Conservation (phyloP, 2,797 vertebrate genomes). For the Phyllotis vaccarum region DNA sequence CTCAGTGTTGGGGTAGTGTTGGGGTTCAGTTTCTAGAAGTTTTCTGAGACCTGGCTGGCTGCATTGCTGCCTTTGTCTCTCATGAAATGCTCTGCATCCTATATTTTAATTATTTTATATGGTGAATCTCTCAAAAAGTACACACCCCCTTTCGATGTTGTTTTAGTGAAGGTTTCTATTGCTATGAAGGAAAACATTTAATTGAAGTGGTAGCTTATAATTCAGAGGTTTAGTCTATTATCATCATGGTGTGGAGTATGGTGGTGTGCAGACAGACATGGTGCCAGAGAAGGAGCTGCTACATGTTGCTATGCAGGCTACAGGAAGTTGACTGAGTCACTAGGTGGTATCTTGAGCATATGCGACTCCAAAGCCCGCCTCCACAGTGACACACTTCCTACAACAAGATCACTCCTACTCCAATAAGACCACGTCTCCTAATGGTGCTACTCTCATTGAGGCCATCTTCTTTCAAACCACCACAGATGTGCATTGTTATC, state of each 20-base stretch:
- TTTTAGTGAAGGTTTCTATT: not conserved
- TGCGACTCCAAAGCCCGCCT: not conserved
- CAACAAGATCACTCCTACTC: not conserved
- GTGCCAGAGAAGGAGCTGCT: not conserved
- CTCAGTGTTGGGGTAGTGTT: accelerated
- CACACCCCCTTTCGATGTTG: not conserved
- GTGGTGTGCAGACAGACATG: not conserved
- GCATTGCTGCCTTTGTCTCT: not conserved
- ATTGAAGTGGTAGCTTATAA: not conserved
- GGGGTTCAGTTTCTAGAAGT: too few relatives aligned
- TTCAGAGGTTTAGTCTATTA: not conserved
- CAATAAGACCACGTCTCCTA: not conserved
- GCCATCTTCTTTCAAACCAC: too few relatives aligned
- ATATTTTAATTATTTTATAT: not conserved
- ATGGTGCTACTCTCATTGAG: not conserved
- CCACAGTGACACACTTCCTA: not conserved
- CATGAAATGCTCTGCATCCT: not conserved
- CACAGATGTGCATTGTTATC: not conserved
- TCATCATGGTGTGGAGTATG: not conserved
- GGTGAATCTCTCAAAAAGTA: not conserved
- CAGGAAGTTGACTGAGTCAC: not conserved
- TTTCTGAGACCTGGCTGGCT: too few relatives aligned
- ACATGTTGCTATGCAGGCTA: not conserved
- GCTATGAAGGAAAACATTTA: not conserved
- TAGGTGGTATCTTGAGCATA: not conserved